A percentile compares a stretch with the other conserved stretches of the same genome.
Evolutionary conservation across 2,888 invertebrate genomes (phyloP).

Genomic region (Harpalus rufipes): DNA sequence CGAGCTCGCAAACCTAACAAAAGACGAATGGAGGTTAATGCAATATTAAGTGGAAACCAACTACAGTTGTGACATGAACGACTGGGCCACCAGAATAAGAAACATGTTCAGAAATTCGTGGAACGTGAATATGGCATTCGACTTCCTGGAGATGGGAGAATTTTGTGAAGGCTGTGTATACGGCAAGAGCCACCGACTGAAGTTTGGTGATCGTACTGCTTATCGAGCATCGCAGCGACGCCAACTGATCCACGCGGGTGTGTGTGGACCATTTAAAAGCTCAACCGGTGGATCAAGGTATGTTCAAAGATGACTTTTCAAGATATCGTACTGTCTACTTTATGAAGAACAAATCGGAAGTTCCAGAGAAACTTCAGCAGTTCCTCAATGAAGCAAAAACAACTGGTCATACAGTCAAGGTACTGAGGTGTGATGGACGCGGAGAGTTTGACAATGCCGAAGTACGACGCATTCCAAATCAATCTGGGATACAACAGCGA

Average conservation of each 20-base stretch:
- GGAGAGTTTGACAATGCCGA: too few species aligned
- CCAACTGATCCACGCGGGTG: background rate
- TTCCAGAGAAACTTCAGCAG: background rate
- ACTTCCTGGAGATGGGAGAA: background rate
- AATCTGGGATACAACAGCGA: too few species aligned
- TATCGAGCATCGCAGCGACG: background rate
- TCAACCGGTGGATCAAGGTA: conserved; percentile 1
- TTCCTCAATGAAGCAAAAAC: background rate
- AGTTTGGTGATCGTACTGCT: conserved; percentile 23
- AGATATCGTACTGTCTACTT: background rate
- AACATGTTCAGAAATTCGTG: too few species aligned
- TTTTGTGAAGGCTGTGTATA: background rate
- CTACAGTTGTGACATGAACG: too few species aligned
- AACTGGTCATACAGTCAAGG: background rate
- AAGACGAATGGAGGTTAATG: conserved; percentile 5
- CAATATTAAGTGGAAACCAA: background rate
- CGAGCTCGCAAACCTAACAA: background rate
- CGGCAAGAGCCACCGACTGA: conserved; percentile 1
- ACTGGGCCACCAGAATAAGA: too few species aligned
- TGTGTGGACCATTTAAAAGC: conserved; percentile 4
- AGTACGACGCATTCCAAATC: background rate
- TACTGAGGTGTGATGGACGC: background rate
- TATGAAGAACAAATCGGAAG: background rate
- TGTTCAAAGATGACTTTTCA: conserved; percentile 11
- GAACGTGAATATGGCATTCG: background rate